phyloP scores from a whole-genome alignment of 2,888 invertebrate genomes.

The Steinernema scapterisci region DNA sequence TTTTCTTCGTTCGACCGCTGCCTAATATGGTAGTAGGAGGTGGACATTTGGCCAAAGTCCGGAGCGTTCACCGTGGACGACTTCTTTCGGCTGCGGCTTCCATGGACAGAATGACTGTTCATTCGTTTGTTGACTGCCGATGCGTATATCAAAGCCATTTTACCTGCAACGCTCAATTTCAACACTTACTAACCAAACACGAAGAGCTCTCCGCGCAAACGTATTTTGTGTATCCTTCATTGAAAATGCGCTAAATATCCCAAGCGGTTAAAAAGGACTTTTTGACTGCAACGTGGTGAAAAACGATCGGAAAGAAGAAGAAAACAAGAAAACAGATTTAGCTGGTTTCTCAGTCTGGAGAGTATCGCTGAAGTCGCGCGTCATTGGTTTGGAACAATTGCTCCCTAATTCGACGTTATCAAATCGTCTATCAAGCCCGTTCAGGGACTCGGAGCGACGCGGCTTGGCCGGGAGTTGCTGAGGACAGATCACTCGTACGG shows the following conservation, averaged over 20 bases:
- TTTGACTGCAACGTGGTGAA: background rate
- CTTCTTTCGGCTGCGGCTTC: constrained; percentile 4
- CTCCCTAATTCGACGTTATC: constrained; percentile 25
- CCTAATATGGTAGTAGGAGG: background rate
- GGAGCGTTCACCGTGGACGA: background rate
- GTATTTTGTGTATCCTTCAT: no score
- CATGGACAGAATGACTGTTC: constrained; percentile 29
- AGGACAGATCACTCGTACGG: background rate
- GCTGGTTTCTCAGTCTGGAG: constrained; percentile 5
- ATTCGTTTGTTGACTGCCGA: constrained; percentile 41
- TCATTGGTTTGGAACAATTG: constrained; percentile 31
- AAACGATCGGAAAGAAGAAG: background rate
- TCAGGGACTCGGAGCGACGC: background rate
- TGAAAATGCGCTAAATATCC: no score
- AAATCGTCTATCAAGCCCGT: constrained; percentile 13
- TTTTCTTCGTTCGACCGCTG: constrained; percentile 20
- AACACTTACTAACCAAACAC: background rate
- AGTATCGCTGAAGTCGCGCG: constrained; percentile 23
- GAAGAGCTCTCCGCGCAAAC: no score
- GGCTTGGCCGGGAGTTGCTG: background rate
- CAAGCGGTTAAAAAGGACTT: no score
- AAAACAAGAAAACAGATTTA: constrained; percentile 12
- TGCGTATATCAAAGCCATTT: constrained; percentile 41
- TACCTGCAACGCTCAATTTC: background rate
- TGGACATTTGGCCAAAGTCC: constrained; percentile 13